phyloP scores from a whole-genome alignment of 2,888 invertebrate species.

The Apamea anceps region DNA sequence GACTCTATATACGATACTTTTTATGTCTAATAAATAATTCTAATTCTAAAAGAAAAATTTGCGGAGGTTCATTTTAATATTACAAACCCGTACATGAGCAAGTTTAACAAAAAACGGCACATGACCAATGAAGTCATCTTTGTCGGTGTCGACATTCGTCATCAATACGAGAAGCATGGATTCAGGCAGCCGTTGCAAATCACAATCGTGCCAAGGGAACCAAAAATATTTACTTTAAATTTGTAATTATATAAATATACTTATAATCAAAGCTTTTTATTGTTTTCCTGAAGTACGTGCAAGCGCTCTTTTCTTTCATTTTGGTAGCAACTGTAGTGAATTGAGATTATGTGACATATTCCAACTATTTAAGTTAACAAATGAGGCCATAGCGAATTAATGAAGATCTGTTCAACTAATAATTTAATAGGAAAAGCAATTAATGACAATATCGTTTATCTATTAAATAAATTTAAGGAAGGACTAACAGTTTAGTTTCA shows the following conservation, averaged over 20 bases:
- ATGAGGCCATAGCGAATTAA: neutral
- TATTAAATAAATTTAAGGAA: conserved; percentile 3
- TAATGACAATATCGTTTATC: conserved; percentile 13
- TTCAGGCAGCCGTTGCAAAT: conserved; percentile 47
- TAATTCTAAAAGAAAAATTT: conserved; percentile 8
- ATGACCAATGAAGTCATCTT: conserved; percentile 71
- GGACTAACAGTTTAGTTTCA: neutral
- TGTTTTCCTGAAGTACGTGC: conserved; percentile 10
- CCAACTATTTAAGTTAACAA: neutral
- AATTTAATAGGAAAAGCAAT: conserved; percentile 9
- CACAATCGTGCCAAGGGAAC: conserved; percentile 24
- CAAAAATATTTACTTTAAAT: conserved; percentile 4
- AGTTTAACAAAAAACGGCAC: conserved; percentile 61
- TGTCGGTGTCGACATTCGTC: conserved; percentile 55
- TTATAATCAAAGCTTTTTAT: neutral
- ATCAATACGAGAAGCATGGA: conserved; percentile 61
- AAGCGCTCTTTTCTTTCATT: neutral
- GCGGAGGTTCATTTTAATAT: conserved; percentile 40
- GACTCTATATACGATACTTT: neutral
- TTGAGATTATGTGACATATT: conserved; percentile 1
- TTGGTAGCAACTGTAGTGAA: neutral
- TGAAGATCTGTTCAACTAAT: too few species aligned
- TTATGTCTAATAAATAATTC: neutral
- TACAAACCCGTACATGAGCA: conserved; percentile 55
- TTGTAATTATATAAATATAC: neutral